Conservation (phyloP, 2,797 vertebrate genomes). For the Caiman crocodilus region DNA sequence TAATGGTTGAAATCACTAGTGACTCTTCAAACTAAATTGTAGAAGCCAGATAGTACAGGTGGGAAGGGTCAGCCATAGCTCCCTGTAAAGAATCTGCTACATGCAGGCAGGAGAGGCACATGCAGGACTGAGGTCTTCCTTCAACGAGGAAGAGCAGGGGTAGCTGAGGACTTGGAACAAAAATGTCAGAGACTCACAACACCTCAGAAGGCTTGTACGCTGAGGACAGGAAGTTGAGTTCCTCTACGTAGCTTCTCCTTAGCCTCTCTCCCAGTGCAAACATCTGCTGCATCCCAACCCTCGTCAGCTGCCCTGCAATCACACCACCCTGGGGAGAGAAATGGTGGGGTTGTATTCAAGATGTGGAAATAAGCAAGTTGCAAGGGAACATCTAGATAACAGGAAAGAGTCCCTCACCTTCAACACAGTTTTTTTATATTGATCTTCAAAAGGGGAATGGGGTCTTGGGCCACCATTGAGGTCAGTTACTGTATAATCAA, state of each 20-base stretch:
- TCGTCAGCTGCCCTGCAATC: constrained; percentile 92
- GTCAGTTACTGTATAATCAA: constrained; percentile 89
- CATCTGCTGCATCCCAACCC: constrained; percentile 94
- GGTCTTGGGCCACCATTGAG: constrained; percentile 90
- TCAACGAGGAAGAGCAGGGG: not conserved
- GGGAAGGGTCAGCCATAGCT: not conserved
- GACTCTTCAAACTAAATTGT: not conserved
- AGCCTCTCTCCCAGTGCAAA: constrained; percentile 91
- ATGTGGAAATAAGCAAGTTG: not conserved
- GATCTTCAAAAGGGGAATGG: constrained; percentile 83
- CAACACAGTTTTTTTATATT: constrained; percentile 81
- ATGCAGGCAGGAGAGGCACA: accelerated
- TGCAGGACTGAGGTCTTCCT: not conserved
- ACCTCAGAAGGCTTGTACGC: constrained; percentile 88
- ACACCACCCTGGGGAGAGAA: constrained; percentile 87
- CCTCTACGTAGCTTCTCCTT: constrained; percentile 88
- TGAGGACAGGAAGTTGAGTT: constrained; percentile 87
- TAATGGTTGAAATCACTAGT: accelerated
- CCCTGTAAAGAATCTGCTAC: not conserved
- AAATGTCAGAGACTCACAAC: constrained; percentile 87
- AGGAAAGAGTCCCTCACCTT: constrained; percentile 67
- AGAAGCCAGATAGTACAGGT: not conserved
- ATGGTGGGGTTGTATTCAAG: not conserved
- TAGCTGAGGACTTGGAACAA: not conserved
- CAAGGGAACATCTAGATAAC: accelerated